Percentiles rank a stretch among this genome's conserved stretches.
Evolutionary conservation across 2,797 vertebrate species (phyloP).

Genomic region (Microctenopoma lineatum): DNA sequence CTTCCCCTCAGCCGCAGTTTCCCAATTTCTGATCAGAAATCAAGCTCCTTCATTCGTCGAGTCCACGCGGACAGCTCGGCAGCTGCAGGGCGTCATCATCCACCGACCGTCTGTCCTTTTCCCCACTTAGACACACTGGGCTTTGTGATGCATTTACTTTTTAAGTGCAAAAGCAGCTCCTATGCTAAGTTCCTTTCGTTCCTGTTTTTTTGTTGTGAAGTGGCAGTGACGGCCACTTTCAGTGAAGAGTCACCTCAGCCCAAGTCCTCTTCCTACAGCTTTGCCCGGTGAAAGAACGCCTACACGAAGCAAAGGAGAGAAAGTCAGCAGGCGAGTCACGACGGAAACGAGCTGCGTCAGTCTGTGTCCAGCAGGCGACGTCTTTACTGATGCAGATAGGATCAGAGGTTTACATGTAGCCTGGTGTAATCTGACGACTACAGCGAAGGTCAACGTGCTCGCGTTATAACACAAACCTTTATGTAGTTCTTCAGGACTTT

Average conservation of each 20-base stretch:
- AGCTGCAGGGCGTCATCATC: conserved; percentile 23
- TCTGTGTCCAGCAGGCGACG: background rate
- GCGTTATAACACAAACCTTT: background rate
- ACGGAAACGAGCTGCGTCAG: too few species aligned
- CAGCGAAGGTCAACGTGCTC: too few species aligned
- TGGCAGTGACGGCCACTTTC: conserved; percentile 76
- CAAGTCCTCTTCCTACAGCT: conserved; percentile 85
- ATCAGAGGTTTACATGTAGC: too few species aligned
- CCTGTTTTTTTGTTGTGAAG: conserved; percentile 59
- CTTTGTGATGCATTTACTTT: conserved; percentile 75
- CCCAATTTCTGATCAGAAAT: background rate
- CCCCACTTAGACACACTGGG: conserved; percentile 51
- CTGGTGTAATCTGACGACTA: too few species aligned
- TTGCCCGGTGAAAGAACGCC: conserved; percentile 97
- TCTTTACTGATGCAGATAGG: too few species aligned
- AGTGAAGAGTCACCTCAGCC: conserved; percentile 78
- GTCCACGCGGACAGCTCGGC: conserved; percentile 55
- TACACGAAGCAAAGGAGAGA: conserved; percentile 58
- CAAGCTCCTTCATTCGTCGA: conserved; percentile 8
- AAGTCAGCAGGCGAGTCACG: background rate
- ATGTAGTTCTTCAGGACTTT: conserved; percentile 99
- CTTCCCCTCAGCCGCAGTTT: conserved; percentile 4
- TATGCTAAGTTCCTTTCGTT: conserved; percentile 79
- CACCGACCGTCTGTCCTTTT: conserved; percentile 19
- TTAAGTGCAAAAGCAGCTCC: conserved; percentile 86